Conservation (phyloP, 1,140 invertebrate species). For the Drosophila sucinea region DNA sequence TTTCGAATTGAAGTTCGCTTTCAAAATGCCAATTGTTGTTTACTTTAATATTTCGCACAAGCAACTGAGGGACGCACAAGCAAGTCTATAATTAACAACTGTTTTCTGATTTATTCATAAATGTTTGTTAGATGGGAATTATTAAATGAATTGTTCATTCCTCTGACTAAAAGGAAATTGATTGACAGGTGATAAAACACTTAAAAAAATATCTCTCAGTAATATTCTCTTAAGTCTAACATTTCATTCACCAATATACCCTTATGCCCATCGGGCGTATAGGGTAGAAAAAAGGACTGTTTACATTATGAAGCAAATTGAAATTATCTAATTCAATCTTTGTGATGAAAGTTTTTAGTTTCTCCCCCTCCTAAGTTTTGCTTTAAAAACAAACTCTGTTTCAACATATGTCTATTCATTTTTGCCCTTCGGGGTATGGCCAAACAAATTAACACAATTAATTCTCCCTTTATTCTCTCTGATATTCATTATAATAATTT, state of each 20-base stretch:
- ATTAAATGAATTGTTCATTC: no score
- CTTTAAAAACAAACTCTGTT: neutral
- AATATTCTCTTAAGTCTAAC: no score
- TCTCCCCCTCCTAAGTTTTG: neutral
- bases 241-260: neutral
- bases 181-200: no score
- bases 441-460: slow-evolving; percentile 7
- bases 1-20: no score
- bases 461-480: neutral
- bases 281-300: neutral
- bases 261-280: neutral
- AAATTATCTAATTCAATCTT: slow-evolving; percentile 13
- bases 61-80: no score
- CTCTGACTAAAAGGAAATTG: no score
- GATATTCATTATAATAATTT: slow-evolving; percentile 1
- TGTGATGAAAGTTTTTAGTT: slow-evolving; percentile 11
- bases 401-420: neutral
- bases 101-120: no score
- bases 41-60: no score
- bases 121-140: no score
- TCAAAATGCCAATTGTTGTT: no score
- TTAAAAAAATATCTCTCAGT: no score
- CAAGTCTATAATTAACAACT: no score
- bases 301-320: slow-evolving; percentile 10
- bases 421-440: neutral